These are phyloP conservation scores for Mus spretus DNA, from an alignment of 2,797 vertebrate genomes.

Conservation along the genomic window DNA sequence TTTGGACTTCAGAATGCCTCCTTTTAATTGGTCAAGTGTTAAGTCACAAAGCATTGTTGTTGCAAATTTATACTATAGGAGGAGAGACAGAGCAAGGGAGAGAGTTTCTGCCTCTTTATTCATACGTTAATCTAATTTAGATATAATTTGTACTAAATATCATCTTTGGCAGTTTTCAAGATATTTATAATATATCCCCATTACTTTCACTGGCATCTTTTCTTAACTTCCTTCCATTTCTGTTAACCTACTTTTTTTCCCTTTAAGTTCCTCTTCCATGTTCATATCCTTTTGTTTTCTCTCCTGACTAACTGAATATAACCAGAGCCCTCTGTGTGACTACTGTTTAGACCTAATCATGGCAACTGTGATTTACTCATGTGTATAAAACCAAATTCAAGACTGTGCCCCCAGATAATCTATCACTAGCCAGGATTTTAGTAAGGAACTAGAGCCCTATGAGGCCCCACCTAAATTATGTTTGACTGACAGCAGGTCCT, in stretches of 20 bases:
- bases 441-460: neutral
- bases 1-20: neutral
- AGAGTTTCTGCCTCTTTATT: constrained; percentile 20
- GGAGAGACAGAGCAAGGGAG: neutral
- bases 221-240: neutral
- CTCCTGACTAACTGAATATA: neutral
- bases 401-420: no score
- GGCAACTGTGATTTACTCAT: neutral
- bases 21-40: constrained; percentile 52
- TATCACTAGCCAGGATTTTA: neutral
- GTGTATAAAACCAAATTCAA: neutral
- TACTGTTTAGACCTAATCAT: no score
- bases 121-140: neutral
- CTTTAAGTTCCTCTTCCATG: neutral
- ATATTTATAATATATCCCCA: neutral
- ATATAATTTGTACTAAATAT: neutral
- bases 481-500: neutral
- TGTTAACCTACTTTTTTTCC: neutral
- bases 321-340: neutral
- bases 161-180: neutral
- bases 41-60: neutral
- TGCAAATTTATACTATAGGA: neutral
- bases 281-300: neutral
- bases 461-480: fast-evolving
- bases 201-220: neutral